Percentiles rank a stretch among this genome's conserved stretches.
These are phyloP conservation scores for Synanthedon andrenaeformis DNA, from an alignment of 2,888 invertebrate genomes.

Conservation along the genomic window DNA sequence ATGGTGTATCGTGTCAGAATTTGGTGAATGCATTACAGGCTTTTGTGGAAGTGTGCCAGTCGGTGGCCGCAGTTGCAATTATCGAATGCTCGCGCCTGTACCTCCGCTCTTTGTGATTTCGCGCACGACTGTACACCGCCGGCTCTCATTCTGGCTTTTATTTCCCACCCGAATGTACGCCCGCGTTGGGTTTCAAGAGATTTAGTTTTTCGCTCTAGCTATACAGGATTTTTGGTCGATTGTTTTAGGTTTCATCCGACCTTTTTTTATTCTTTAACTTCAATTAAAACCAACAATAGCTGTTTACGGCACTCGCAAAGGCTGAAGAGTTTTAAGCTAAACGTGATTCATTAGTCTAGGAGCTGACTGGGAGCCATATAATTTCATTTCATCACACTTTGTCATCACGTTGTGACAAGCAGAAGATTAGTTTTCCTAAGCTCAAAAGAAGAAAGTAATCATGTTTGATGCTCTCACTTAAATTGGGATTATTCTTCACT, in stretches of 20 bases:
- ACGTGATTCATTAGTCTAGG: no score
- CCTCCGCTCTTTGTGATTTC: conserved; percentile 27
- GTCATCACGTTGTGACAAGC: neutral
- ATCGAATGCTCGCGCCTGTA: conserved; percentile 27
- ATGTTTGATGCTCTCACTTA: no score
- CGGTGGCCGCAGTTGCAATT: conserved; percentile 26
- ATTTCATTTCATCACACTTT: neutral
- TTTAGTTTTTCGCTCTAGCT: conserved; percentile 18
- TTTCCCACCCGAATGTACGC: conserved; percentile 17
- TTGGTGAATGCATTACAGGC: conserved; percentile 33
- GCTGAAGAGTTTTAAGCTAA: no score
- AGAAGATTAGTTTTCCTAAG: neutral
- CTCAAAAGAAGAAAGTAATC: no score
- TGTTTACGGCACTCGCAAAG: no score
- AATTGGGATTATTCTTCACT: no score
- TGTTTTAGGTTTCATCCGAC: conserved; percentile 6
- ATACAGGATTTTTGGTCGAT: conserved; percentile 12
- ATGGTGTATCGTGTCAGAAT: conserved; percentile 23
- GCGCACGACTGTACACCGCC: conserved; percentile 16
- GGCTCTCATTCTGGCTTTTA: conserved; percentile 10
- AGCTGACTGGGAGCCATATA: no score
- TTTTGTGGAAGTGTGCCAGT: conserved; percentile 32
- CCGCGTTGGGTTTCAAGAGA: conserved; percentile 19
- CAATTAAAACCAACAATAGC: no score
- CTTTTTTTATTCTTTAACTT: no score